phyloP scores from a whole-genome alignment of 2,797 vertebrate genomes.

The Kryptolebias ocellatus region DNA sequence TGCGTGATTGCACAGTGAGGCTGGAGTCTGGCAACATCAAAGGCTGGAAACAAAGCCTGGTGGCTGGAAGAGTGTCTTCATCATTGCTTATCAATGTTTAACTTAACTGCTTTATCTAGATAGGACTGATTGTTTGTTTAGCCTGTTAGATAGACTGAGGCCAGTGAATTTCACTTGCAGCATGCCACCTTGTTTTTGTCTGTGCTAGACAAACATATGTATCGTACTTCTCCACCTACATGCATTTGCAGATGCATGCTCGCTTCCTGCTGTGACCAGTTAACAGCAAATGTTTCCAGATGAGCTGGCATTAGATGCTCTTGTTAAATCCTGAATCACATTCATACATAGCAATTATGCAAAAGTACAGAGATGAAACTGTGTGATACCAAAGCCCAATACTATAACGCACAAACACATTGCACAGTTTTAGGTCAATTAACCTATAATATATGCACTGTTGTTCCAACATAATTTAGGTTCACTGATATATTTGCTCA shows the following conservation, averaged over 20 bases:
- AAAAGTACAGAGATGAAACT: slow-evolving; percentile 28
- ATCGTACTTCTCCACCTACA: slow-evolving; percentile 3
- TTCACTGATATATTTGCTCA: slow-evolving; percentile 7
- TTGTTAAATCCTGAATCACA: slow-evolving; percentile 17
- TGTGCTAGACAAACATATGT: slow-evolving; percentile 5
- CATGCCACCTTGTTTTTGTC: not conserved
- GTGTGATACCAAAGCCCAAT: slow-evolving; percentile 14
- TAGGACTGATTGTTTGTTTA: slow-evolving; percentile 19
- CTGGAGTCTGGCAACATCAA: slow-evolving; percentile 66
- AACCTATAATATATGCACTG: slow-evolving; percentile 22
- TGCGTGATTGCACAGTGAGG: slow-evolving; percentile 37
- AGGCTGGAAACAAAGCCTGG: slow-evolving; percentile 54
- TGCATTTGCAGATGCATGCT: slow-evolving; percentile 2
- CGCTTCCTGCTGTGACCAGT: slow-evolving; percentile 4
- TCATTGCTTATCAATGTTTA: slow-evolving; percentile 68
- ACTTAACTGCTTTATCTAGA: slow-evolving; percentile 63
- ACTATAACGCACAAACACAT: slow-evolving; percentile 22
- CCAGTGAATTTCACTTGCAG: slow-evolving; percentile 4
- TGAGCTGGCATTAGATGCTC: slow-evolving; percentile 18
- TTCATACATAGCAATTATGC: slow-evolving; percentile 27
- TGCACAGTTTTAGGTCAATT: slow-evolving; percentile 21
- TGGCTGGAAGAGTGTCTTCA: slow-evolving; percentile 56
- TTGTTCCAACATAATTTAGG: slow-evolving; percentile 21
- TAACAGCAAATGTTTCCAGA: slow-evolving; percentile 27
- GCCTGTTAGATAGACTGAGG: slow-evolving; percentile 16